Evolutionary conservation across 2,113 vertebrate genomes (phyloP).

Genomic region (Colinus virginianus): DNA sequence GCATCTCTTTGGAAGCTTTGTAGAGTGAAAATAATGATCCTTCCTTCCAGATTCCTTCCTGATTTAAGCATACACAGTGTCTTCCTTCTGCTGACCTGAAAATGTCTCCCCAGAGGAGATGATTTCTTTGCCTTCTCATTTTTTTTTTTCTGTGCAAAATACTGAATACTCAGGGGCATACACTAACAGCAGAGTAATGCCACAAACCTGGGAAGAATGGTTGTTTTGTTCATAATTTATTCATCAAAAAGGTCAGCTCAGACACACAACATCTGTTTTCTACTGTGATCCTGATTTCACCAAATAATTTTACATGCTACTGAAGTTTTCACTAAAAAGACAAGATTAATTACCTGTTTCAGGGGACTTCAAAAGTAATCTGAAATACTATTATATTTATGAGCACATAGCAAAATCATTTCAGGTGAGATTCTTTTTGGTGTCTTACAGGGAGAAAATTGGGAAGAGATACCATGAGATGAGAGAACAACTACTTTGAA

Average conservation of each 20-base stretch:
- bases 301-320: background rate
- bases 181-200: background rate
- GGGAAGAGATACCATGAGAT: background rate
- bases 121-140: background rate
- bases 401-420: background rate
- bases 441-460: background rate
- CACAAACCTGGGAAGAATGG: background rate
- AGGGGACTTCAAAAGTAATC: background rate
- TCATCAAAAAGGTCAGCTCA: slow-evolving; percentile 43
- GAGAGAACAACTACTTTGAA: background rate
- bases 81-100: background rate
- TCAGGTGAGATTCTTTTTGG: background rate
- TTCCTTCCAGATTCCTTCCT: background rate
- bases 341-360: background rate
- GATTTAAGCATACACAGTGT: background rate
- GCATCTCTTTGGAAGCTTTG: background rate
- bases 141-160: background rate
- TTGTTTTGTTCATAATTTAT: slow-evolving; percentile 4
- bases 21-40: background rate
- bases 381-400: background rate
- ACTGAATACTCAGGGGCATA: background rate
- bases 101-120: background rate
- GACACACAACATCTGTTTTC: background rate
- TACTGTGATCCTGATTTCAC: background rate
- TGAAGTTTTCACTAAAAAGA: background rate